Evolutionary conservation across 2,888 invertebrate species (phyloP).

Genomic region (Heliconius ethilla): DNA sequence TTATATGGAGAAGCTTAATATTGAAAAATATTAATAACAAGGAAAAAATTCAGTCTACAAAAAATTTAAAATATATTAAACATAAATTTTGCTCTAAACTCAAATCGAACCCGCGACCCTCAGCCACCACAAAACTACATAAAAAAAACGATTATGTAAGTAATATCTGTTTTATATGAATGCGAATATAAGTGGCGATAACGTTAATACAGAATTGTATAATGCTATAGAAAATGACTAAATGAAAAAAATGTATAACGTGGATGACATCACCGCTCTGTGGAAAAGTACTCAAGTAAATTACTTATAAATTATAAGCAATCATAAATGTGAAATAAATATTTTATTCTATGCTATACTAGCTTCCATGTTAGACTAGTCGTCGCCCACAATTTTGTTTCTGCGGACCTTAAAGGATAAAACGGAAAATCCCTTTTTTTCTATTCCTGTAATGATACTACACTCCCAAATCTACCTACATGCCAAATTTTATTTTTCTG

Average conservation of each 20-base stretch:
- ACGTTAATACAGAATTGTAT: constrained; percentile 4
- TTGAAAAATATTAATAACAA: no score
- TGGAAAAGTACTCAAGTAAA: constrained; percentile 24
- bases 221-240: constrained; percentile 5
- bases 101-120: neutral
- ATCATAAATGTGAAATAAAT: neutral
- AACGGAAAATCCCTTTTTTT: no score
- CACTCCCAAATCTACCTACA: no score
- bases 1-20: no score
- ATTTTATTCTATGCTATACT: neutral
- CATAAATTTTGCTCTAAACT: neutral
- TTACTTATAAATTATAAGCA: constrained; percentile 16
- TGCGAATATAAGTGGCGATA: neutral
- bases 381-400: neutral
- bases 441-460: no score
- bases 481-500: no score
- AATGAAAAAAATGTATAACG: constrained; percentile 19
- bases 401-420: neutral
- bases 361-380: neutral
- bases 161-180: neutral
- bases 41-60: no score
- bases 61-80: neutral
- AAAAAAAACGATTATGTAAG: neutral
- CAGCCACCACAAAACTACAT: neutral
- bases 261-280: constrained; percentile 12